Evolutionary conservation across 1,140 invertebrate species (phyloP).

Genomic region (Drepana arcuata): DNA sequence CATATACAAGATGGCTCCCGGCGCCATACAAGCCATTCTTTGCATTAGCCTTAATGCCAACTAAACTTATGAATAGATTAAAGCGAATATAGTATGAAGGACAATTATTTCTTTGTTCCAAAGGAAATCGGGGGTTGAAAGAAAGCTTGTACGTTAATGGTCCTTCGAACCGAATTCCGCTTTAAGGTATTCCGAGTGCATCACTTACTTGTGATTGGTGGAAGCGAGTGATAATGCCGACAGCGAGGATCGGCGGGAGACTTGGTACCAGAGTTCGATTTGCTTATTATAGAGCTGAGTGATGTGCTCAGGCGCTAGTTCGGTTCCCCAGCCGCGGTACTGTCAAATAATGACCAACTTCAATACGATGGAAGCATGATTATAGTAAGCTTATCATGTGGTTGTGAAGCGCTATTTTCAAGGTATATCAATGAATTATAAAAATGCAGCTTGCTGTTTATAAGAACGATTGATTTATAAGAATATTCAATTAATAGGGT

Average conservation of each 20-base stretch:
- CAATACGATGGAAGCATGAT: conserved; percentile 55
- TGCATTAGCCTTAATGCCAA: conserved; percentile 43
- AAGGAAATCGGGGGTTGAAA: not conserved
- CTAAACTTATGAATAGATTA: conserved; percentile 36
- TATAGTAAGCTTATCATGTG: too few relatives aligned
- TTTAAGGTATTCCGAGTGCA: conserved; percentile 34
- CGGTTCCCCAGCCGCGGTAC: conserved; percentile 92
- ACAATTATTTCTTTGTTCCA: too few relatives aligned
- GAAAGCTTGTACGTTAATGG: not conserved
- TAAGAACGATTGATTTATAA: too few relatives aligned
- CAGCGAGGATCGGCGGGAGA: conserved; percentile 87
- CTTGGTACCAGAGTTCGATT: conserved; percentile 90
- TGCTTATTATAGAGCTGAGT: conserved; percentile 85
- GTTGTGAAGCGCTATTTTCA: too few relatives aligned
- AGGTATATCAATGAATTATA: too few relatives aligned
- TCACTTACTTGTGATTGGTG: conserved; percentile 82
- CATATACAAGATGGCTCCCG: conserved; percentile 27
- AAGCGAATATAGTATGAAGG: conserved; percentile 16
- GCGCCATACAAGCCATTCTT: conserved; percentile 51
- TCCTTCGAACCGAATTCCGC: conserved; percentile 2
- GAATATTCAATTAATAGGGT: too few relatives aligned
- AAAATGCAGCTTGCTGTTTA: too few relatives aligned
- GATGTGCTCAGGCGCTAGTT: conserved; percentile 85
- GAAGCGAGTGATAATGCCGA: conserved; percentile 90
- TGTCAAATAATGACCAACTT: conserved; percentile 68